These are phyloP conservation scores for Trichomycterus rosablanca DNA, from an alignment of 2,113 vertebrate genomes.

Conservation along the genomic window DNA sequence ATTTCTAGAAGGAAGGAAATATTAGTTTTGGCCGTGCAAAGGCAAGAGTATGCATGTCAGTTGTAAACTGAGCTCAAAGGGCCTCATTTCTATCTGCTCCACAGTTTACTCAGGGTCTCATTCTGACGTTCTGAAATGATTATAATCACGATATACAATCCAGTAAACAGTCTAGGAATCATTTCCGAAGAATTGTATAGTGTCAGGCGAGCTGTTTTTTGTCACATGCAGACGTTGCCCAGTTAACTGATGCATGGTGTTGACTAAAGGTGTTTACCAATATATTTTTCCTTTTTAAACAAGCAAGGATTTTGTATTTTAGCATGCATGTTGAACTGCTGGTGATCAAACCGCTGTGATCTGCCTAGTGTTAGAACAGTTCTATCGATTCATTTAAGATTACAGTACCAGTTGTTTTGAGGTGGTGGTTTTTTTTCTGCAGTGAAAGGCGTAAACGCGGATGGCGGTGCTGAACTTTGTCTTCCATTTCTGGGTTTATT, in stretches of 20 bases:
- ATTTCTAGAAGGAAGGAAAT: slow-evolving; percentile 1
- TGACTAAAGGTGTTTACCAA: too few species aligned
- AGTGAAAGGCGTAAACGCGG: background rate
- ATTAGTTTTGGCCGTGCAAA: background rate
- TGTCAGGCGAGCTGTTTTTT: too few species aligned
- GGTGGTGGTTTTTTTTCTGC: background rate
- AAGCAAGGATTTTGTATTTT: too few species aligned
- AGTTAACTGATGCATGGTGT: too few species aligned
- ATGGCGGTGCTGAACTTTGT: slow-evolving; percentile 36
- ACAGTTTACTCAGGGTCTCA: slow-evolving; percentile 43
- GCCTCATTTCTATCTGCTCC: slow-evolving; percentile 30
- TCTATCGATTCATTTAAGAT: slow-evolving; percentile 6
- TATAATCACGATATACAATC: slow-evolving; percentile 3
- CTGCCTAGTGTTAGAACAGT: background rate
- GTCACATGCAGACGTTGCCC: too few species aligned
- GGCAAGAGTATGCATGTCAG: slow-evolving; percentile 33
- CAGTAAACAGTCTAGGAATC: slow-evolving; percentile 16
- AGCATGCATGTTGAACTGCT: too few species aligned
- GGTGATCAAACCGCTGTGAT: background rate
- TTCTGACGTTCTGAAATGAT: slow-evolving; percentile 27
- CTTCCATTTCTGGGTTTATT: slow-evolving; percentile 39
- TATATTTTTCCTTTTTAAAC: too few species aligned
- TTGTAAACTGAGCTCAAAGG: slow-evolving; percentile 27
- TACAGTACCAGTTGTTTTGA: background rate
- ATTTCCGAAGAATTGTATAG: too few species aligned